These are phyloP conservation scores for Saccopteryx leptura DNA, from an alignment of 2,113 vertebrate genomes.

Conservation along the genomic window DNA sequence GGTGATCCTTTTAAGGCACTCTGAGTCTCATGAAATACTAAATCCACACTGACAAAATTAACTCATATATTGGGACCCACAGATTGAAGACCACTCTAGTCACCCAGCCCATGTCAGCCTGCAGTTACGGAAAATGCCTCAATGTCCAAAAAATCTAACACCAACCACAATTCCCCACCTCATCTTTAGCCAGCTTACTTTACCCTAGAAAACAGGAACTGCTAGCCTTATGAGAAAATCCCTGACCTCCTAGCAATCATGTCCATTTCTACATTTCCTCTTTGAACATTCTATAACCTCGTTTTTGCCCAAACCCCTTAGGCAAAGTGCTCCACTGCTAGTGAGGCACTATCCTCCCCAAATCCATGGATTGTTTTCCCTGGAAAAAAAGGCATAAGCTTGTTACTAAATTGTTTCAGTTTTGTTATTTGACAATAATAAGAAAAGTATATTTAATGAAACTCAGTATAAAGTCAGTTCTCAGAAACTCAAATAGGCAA, in stretches of 20 bases:
- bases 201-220: not conserved
- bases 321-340: not conserved
- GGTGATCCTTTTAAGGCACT: not conserved
- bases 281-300: not conserved
- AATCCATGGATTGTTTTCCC: not conserved
- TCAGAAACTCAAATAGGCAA: conserved; percentile 20
- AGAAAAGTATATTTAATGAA: not conserved
- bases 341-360: not conserved
- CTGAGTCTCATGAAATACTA: not conserved
- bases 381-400: not conserved
- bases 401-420: not conserved
- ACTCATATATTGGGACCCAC: not conserved
- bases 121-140: not conserved
- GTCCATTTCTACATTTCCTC: not conserved
- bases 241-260: not conserved
- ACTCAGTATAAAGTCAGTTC: not conserved
- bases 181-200: not conserved
- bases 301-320: rapidly evolving
- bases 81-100: not conserved
- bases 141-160: not conserved
- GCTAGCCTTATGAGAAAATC: not conserved
- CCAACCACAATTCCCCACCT: not conserved
- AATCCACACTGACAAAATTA: not conserved
- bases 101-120: not conserved
- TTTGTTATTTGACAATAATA: not conserved